Evolutionary conservation across 2,113 vertebrate genomes (phyloP), one percentile per base, ranked within the genome.

Genomic region (Reinhardtius hippoglossoides): DNA sequence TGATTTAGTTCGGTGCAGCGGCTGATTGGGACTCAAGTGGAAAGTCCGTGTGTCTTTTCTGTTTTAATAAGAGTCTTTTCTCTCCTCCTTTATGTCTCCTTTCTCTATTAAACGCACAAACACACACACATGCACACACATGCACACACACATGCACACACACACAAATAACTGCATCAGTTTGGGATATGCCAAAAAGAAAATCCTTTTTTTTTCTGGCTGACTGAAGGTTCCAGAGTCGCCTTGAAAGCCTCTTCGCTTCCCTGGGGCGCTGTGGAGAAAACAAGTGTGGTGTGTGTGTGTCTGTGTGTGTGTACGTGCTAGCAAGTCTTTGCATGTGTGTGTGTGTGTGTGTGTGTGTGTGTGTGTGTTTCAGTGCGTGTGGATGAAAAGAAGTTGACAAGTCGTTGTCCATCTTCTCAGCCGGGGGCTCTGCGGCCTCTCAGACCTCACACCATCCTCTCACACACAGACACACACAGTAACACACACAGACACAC

Each of bases 191-290:
- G 69, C 42, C 60, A 44, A 64, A 58, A 56, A 71, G 31, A 57
- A 74, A 63, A 1, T 48, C 5, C 24, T 9, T 66, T 61, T 61
- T 61, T 78, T 78, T 68, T 81, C 68, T 79, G 80, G 65, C 61
- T 81, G 74, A 81, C 62, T 88, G 82, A 84, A 78, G 71, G 68
- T 78, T 83, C 71, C 52, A 75, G 50, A 64, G 44, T 60, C 14
- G 18, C 62, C 50, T 70, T 74, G 56, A 85, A 81, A 85, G 72
- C 62, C 21, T 80, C 58, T 35, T 57, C 20, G 62, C 55, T 58
- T 79, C 80, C 72, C 62, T 7, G 69, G 72, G 60, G 80, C 13
- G 7, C 13, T 65, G 58, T 68, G 52, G 24, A 71, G 66, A 62
- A 79, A 71, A 69, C 58, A 66, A 57, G 2, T 55, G 65, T 67